A percentile compares a stretch with the other conserved stretches of the same genome.
Conservation (phyloP, 2,113 vertebrate species). For the Formicarius rufipectus region DNA sequence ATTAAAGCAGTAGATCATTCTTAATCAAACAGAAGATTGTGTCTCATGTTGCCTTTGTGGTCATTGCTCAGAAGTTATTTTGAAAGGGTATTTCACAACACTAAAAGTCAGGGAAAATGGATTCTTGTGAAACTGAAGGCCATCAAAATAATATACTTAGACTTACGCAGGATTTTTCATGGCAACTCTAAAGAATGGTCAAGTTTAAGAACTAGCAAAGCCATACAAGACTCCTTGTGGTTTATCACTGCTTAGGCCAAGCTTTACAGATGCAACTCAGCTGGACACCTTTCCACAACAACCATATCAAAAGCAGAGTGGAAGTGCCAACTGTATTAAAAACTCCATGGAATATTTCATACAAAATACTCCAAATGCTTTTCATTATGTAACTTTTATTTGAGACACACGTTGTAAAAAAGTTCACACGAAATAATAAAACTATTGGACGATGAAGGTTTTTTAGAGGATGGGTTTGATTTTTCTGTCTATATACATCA, state of each 20-base stretch:
- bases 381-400: constrained; percentile 83
- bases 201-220: neutral
- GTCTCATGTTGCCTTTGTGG: neutral
- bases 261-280: neutral
- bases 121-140: neutral
- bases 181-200: neutral
- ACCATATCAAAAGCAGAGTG: accelerated
- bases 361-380: constrained; percentile 59
- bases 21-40: neutral
- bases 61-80: neutral
- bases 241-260: neutral
- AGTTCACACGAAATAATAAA: constrained; percentile 80
- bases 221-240: neutral
- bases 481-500: constrained; percentile 75
- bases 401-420: constrained; percentile 81
- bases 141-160: neutral
- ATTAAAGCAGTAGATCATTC: neutral
- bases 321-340: neutral
- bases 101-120: neutral
- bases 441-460: constrained; percentile 27
- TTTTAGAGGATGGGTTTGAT: neutral
- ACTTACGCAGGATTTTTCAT: neutral
- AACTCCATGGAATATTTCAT: constrained; percentile 7
- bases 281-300: neutral
- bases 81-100: neutral